Conservation (phyloP, 2,797 vertebrate genomes). For the Loris lydekkerianus region DNA sequence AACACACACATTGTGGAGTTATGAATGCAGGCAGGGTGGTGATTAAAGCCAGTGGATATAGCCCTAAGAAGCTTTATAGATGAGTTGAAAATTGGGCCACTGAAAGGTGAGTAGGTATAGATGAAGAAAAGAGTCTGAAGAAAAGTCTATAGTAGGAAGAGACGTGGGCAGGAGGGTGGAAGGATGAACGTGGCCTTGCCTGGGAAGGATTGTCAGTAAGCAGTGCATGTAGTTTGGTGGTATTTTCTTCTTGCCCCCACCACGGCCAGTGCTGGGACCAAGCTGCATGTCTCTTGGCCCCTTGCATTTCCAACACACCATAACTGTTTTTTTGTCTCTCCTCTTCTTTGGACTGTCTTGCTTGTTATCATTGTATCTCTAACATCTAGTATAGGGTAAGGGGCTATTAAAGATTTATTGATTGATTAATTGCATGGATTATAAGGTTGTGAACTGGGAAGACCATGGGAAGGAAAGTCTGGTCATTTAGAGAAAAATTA, state of each 20-base stretch:
- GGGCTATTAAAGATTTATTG: background rate
- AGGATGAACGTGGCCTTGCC: background rate
- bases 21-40: background rate
- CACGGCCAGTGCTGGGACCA: background rate
- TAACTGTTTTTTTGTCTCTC: background rate
- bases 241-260: background rate
- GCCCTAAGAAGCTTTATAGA: background rate
- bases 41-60: background rate
- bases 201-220: background rate
- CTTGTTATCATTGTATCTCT: background rate
- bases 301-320: background rate
- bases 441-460: slow-evolving; percentile 36
- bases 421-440: background rate
- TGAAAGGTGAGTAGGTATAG: background rate
- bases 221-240: too few relatives aligned
- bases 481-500: slow-evolving; percentile 37
- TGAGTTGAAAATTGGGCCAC: background rate
- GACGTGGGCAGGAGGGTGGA: background rate
- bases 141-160: slow-evolving; percentile 13
- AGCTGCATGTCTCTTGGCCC: background rate
- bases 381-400: background rate
- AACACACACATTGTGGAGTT: background rate
- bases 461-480: background rate
- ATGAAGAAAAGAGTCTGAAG: background rate
- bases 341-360: background rate